Base-by-base conservation (phyloP, 2,888 invertebrate genomes). In the Ormyrus labotus region DNA sequence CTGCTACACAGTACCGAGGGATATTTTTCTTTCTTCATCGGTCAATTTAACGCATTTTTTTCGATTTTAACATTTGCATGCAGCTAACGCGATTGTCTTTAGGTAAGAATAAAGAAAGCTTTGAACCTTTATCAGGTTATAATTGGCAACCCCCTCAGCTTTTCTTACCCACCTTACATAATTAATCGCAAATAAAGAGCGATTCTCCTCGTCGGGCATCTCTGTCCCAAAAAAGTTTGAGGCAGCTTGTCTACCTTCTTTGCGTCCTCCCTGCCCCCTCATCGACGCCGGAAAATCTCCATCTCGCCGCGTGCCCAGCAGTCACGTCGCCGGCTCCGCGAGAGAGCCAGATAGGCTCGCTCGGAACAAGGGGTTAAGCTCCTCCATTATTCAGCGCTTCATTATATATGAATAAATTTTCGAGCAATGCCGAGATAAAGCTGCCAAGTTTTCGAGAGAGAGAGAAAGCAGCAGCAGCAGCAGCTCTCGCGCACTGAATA, bases 361-460 rank as follows among this genome's bases (percentile, higher is more conserved):
- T 72, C 73, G 71, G 86, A 90, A 90, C 90, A 90, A 90, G 90
- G 90, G 90, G 90, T 90, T 90, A 90, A 90, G 87, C 88, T 88
- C 84, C 80, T 90, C 81, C 85, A 90, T 90, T 89, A 90, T 90
- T 90, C 88, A 90, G 80, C 73, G 83, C 87, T 89, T 90, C 90
- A 90, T 90, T 90, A 90, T 90, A 90, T 90, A 90, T 90, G 90
- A 90, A 90, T 90, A 90, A 90, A 90, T 90, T 90, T 90, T 90
- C 90, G 89, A 90, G 90, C 89, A 90, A 90, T 90, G 90, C 88
- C 89, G 90, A 90, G 90, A 90, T 90, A 90, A 90, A 90, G 90
- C 90, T 89, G 90, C 90, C 90, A 90, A 90, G 89, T 90, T 90
- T 90, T 89, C 87, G 89, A 68, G 78, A 68, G 73, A 5, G 19